Conservation (phyloP, 2,113 vertebrate genomes). For the Phylloscopus trochilus region DNA sequence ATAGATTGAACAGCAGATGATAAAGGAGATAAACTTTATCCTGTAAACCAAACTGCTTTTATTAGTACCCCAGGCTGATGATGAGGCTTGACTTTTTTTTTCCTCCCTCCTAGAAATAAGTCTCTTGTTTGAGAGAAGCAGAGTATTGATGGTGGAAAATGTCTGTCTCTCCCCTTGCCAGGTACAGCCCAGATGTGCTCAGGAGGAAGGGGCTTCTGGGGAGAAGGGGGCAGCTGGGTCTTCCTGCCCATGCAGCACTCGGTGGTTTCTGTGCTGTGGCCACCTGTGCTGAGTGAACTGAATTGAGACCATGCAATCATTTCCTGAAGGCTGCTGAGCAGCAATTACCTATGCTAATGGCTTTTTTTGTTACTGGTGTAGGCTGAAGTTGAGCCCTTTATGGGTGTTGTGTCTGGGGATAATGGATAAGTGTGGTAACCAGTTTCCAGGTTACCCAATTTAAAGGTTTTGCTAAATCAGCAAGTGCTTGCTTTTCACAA, state of each 20-base stretch:
- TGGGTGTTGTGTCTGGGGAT: neutral
- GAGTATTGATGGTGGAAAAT: neutral
- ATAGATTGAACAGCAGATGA: constrained; percentile 3
- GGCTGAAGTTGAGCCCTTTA: neutral
- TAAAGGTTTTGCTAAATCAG: neutral
- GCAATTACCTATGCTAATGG: neutral
- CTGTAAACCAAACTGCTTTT: neutral
- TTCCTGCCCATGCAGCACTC: neutral
- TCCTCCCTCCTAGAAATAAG: neutral
- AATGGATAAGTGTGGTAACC: neutral
- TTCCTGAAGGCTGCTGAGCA: neutral
- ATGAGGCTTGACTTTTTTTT: neutral
- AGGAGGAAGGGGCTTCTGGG: neutral
- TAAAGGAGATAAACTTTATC: neutral
- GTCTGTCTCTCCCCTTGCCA: fast-evolving
- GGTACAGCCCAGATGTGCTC: fast-evolving
- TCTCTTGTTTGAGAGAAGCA: neutral
- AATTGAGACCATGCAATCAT: neutral
- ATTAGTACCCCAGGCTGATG: constrained; percentile 11
- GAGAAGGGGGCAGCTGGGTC: neutral
- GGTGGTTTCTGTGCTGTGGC: neutral
- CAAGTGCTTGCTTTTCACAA: neutral
- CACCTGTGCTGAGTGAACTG: neutral
- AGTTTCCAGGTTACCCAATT: neutral
- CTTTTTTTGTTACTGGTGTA: neutral